Base-by-base conservation (phyloP, 2,113 vertebrate genomes). In the Paradoxurus hermaphroditus region DNA sequence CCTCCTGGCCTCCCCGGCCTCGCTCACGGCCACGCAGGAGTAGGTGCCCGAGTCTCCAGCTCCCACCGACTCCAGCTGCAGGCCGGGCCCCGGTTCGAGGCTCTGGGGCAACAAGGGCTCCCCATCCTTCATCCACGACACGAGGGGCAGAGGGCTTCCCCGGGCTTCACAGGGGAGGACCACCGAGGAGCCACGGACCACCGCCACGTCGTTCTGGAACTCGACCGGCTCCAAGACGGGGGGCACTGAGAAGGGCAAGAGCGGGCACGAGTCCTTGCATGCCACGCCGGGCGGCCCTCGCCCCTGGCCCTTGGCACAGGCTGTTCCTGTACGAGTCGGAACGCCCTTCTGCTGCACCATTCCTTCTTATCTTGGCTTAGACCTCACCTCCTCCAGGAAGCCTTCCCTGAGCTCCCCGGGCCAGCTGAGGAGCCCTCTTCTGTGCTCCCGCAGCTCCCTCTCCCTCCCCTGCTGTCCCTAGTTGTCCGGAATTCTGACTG, bases 71-170 rank as follows among this genome's bases (percentile, higher is more conserved):
- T 98, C 98, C 97, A 99, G 99, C 96, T 95, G 98, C 77, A 99
- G 98, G 53, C 96, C 96, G 0, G 98, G 99, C n/a, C 99, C 98
- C 1, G 99, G 97, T 72, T 96, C 96, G 13, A 99, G 98, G 49
- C 98, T 98, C 83, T 99, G 99, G 62, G 97, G 86, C 0, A 97
- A 98, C 81, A 99, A 98, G 0, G 99, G 99, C 89, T 99, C 97
- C 27, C 99, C 98, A 0, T 99, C 98, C 97, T 99, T 99, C 98
- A 99, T 92, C 99, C 99, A 99, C 0, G 99, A 99, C 62, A 99
- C 98, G 0, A 97, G 97, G 0, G 99, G 99, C 14, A 98, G 98
- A 1, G 99, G 99, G 15, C 98, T 97, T 10, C 99, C 99, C 0
- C 97, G 99, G 34, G 99, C 99, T 95, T 99, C 98, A 0, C 99